Percentiles rank a stretch among this genome's conserved stretches.
Conservation (phyloP, 1,140 invertebrate species). For the Heliconius melpomene region DNA sequence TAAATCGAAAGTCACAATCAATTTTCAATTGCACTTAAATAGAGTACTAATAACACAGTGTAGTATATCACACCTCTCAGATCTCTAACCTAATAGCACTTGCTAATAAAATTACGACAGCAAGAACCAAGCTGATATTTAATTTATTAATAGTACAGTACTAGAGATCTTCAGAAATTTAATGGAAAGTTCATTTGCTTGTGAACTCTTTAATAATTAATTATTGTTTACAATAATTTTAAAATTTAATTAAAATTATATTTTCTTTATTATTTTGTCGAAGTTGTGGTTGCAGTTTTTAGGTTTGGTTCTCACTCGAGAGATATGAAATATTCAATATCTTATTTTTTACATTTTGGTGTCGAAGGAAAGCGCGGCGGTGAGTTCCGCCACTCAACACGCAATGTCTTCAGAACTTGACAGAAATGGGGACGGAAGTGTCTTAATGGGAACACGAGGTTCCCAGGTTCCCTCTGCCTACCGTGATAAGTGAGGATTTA, state of each 20-base stretch:
- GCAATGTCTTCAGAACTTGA: no score
- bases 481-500: no score
- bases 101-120: slow-evolving; percentile 3
- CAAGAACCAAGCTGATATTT: slow-evolving; percentile 1
- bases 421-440: no score
- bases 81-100: neutral
- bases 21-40: slow-evolving; percentile 7
- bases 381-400: no score
- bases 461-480: no score
- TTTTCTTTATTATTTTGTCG: neutral
- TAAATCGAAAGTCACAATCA: neutral
- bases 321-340: no score
- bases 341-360: no score
- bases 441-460: no score
- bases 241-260: neutral
- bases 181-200: neutral
- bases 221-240: neutral
- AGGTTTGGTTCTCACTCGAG: no score
- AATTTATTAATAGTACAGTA: neutral
- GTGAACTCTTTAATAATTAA: neutral
- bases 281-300: no score
- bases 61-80: neutral
- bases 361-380: no score
- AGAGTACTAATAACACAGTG: neutral
- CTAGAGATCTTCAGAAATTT: neutral